Evolutionary conservation across 2,888 invertebrate species (phyloP), one percentile per base, ranked within the genome.

Genomic region (Oegoconia quadripuncta): DNA sequence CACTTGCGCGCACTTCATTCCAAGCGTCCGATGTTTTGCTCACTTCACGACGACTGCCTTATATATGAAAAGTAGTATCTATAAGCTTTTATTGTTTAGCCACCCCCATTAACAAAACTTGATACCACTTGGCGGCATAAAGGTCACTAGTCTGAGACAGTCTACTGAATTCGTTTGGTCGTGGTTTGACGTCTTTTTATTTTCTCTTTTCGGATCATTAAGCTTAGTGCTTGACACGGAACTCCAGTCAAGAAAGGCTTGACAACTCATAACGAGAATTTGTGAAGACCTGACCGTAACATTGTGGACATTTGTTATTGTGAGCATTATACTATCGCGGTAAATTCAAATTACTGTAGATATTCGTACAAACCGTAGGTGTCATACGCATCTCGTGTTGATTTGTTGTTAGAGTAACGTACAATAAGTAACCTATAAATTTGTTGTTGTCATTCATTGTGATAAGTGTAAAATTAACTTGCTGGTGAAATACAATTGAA

Each of bases 51-150:
- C 57, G 60, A 50, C 64, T 58, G 62, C 50, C 63, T 58, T 70
- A 79, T 80, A 74, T 80, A 82, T 82, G 81, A 78, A 77, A 68
- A 76, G 68, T 81, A 81, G 72, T 82, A 81, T 74, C 69, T 80
- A 80, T 78, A 80, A 73, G 66, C 64, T 57, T 62, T 60, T 74
- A 73, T 75, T 80, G 76, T 82, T 78, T 78, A 72, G 74, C 66
- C 70, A 68, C 60, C 67, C 64, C 65, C 74, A 79, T 76, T 78
- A 77, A 74, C 69, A 68, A 76, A 76, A 69, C 64, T 69, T 71
- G 57, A 63, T 63, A 70, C 57, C 57, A 65, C 64, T 70, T 66
- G 64, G 67, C 67, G 68, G 64, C 52, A 68, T 49, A 68, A 70
- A 72, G 68, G 67, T 70, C 65, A 67, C 66, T 59, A 64, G 64